These are phyloP conservation scores for Drosophila equinoxialis DNA, from an alignment of 1,140 invertebrate genomes.

Conservation along the genomic window DNA sequence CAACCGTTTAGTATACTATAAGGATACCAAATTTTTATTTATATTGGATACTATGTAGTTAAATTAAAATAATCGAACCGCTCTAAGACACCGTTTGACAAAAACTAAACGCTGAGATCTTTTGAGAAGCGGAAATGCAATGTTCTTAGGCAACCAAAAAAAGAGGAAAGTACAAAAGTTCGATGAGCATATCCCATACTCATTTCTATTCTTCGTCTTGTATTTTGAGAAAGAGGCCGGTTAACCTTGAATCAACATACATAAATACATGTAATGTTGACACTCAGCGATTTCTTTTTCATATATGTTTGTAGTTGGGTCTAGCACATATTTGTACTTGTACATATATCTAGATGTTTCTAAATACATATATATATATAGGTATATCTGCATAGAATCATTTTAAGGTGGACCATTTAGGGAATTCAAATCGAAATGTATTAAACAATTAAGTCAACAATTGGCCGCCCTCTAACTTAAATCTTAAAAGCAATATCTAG, in stretches of 20 bases:
- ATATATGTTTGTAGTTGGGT: not conserved
- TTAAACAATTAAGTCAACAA: no score
- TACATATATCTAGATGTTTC: not conserved
- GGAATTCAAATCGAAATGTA: no score
- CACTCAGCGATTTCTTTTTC: slow-evolving; percentile 1
- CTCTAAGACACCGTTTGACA: slow-evolving; percentile 5
- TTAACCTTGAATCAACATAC: slow-evolving; percentile 10
- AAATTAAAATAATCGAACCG: not conserved
- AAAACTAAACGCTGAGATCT: slow-evolving; percentile 20
- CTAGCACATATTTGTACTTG: slow-evolving; percentile 4
- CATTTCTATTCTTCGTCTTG: not conserved
- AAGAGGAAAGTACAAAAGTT: slow-evolving; percentile 13
- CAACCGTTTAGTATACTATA: not conserved
- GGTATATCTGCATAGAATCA: no score
- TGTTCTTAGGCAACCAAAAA: not conserved
- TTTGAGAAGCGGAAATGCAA: slow-evolving; percentile 15
- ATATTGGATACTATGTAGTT: not conserved
- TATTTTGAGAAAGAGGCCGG: slow-evolving; percentile 13
- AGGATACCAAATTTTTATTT: not conserved
- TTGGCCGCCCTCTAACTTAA: no score
- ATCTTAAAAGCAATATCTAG: no score
- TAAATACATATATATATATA: not conserved
- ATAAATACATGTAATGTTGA: slow-evolving; percentile 16
- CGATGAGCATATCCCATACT: not conserved
- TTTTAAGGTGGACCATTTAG: slow-evolving; percentile 7